Evolutionary conservation across 1,140 invertebrate species (phyloP).

Genomic region (Zaprionus africanus): DNA sequence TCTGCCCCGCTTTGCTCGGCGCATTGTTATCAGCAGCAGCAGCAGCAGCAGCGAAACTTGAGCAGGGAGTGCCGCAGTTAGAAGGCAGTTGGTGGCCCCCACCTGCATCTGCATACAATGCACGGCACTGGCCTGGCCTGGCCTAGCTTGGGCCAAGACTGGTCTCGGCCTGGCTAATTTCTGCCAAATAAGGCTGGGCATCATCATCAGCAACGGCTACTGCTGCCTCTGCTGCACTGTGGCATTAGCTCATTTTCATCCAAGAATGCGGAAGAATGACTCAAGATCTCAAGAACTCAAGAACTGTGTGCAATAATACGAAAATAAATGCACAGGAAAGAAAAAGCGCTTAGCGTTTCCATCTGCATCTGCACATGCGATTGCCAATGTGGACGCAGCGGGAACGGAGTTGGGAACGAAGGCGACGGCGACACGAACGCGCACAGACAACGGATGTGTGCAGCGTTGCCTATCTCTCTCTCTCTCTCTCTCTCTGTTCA

Average conservation of each 20-base stretch:
- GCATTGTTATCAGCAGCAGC: constrained; percentile 64
- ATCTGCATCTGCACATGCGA: constrained; percentile 62
- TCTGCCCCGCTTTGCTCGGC: constrained; percentile 30
- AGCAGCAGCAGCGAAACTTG: constrained; percentile 44
- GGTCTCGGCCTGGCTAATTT: constrained; percentile 64
- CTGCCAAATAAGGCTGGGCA: constrained; percentile 65
- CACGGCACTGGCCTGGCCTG: neutral
- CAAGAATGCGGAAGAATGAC: constrained; percentile 81
- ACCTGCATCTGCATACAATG: constrained; percentile 70
- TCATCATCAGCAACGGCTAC: constrained; percentile 37
- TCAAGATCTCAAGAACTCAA: constrained; percentile 62
- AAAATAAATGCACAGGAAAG: constrained; percentile 77
- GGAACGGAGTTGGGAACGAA: neutral
- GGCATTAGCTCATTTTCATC: constrained; percentile 63
- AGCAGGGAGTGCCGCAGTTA: constrained; percentile 41
- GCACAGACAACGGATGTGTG: constrained; percentile 42
- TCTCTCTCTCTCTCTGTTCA: neutral
- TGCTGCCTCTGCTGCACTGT: neutral
- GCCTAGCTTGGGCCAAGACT: neutral
- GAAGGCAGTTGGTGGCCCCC: constrained; percentile 12
- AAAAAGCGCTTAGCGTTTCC: constrained; percentile 67
- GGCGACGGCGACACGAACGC: constrained; percentile 5
- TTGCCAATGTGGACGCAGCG: constrained; percentile 7
- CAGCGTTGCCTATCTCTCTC: neutral
- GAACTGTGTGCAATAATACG: constrained; percentile 75